These are phyloP conservation scores for Poeciliopsis gracilis DNA, from an alignment of 2,797 vertebrate genomes.

Conservation along the genomic window DNA sequence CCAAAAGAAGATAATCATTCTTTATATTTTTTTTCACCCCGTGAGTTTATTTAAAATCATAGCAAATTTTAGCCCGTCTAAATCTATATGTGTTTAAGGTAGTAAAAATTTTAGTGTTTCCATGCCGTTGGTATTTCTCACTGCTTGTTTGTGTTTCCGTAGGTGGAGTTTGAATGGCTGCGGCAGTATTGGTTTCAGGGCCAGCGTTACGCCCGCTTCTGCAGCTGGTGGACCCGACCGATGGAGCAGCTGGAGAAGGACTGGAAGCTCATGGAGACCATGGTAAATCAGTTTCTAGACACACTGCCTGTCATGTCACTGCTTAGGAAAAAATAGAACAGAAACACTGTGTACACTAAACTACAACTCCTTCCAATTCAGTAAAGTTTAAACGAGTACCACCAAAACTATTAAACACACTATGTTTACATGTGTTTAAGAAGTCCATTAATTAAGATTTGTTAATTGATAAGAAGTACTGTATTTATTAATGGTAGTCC, in stretches of 20 bases:
- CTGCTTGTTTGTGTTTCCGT: constrained; percentile 29
- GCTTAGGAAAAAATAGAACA: not conserved
- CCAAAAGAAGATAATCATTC: not conserved
- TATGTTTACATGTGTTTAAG: not conserved
- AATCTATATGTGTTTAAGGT: not conserved
- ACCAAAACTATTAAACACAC: not conserved
- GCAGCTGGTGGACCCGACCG: constrained; percentile 92
- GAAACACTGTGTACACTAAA: not conserved
- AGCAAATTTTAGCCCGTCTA: not conserved
- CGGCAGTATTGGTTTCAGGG: constrained; percentile 99
- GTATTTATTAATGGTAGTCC: not conserved
- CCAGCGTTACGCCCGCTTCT: constrained; percentile 88
- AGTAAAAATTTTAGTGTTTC: not conserved
- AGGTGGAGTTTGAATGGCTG: constrained; percentile 98
- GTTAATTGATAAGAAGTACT: not conserved
- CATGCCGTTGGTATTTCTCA: not conserved
- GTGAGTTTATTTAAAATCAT: not conserved
- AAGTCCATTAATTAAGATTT: not conserved
- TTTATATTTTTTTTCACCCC: not conserved
- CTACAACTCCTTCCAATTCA: not conserved
- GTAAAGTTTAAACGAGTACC: not conserved
- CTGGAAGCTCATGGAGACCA: constrained; percentile 93
- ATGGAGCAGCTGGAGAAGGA: constrained; percentile 90
- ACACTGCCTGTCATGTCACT: constrained; percentile 2
- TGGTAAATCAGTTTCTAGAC: constrained; percentile 81